Base-by-base conservation (phyloP, 1,140 invertebrate species). In the Maniola jurtina region DNA sequence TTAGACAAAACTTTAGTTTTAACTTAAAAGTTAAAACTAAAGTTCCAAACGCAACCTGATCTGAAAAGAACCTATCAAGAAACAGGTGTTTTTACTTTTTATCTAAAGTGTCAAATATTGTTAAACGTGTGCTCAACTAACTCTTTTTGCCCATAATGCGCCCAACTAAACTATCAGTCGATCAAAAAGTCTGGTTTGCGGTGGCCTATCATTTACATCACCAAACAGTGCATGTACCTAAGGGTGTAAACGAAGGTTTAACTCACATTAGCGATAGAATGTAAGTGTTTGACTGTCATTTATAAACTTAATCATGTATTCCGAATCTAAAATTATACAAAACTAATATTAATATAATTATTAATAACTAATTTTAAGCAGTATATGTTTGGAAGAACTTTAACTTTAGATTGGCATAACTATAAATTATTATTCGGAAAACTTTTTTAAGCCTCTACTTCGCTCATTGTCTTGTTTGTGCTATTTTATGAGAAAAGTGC, bases 261-360 rank as follows among this genome's bases (percentile, higher is more conserved):
- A 6, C 48, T 47, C 52, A 66, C 58, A 42, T 40, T 68, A 64
- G 66, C 40, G 48, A 42, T 59, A 48, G 16, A 61, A 36, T 63
- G n/a, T 61, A 57, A 61, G 52, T 38, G 52, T 61, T 61, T 61
- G 40, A 48, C n/a, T 68, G 42, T 54, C 61, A 64, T 61, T 59
- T 68, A 55, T 16, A 35, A 54, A 58, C 68, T 70, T 70, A 64
- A 70, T 57, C 47, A 65, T 65, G 68, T 70, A 52, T 70, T 70
- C 63, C 63, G 68, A 70, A 67, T 14, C 34, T 14, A 16, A 35
- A 16, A 35, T n/a, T 16, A 55, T 36, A 14, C 40, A 35, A 64
- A 40, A 14, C 34, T 55, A 16, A 6, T 34, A 16, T 2, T 34
- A n/a, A n/a, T 1, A 45, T n/a, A n/a, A n/a, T n/a, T n/a, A n/a